Conservation (phyloP, 2,113 vertebrate genomes). For the Benitochromis conjunctus region DNA sequence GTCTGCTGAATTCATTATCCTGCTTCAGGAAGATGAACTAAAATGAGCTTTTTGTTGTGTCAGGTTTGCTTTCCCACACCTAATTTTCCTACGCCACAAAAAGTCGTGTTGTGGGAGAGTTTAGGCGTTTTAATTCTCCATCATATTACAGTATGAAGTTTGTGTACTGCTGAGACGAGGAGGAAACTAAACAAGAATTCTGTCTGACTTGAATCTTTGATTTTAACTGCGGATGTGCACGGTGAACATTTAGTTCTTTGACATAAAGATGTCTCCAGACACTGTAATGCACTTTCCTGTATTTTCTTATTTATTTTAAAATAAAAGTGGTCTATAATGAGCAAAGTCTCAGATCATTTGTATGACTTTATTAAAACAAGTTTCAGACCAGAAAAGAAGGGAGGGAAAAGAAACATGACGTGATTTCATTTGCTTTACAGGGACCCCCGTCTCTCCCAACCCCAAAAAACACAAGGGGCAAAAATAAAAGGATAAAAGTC, state of each 20-base stretch:
- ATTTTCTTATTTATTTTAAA: slow-evolving; percentile 57
- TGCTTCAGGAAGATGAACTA: background rate
- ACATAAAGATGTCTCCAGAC: background rate
- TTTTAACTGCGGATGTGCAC: background rate
- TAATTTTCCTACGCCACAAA: background rate
- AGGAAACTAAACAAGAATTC: background rate
- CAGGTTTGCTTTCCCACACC: background rate
- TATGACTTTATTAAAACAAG: slow-evolving; percentile 58
- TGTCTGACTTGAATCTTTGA: background rate
- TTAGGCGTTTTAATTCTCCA: background rate
- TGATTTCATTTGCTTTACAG: background rate
- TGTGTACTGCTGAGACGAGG: background rate
- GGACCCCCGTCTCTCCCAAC: no score
- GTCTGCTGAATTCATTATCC: background rate
- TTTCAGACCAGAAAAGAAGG: slow-evolving; percentile 29
- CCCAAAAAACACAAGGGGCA: background rate
- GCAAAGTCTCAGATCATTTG: background rate
- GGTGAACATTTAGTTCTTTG: background rate
- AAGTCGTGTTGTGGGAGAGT: background rate
- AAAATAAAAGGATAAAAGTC: background rate
- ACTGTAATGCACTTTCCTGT: slow-evolving; percentile 58
- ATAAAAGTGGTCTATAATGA: slow-evolving; percentile 73
- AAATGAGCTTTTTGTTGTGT: background rate
- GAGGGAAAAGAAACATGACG: background rate
- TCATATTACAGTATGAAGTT: background rate